phyloP scores from a whole-genome alignment of 2,888 invertebrate genomes.

The Ischnura elegans region DNA sequence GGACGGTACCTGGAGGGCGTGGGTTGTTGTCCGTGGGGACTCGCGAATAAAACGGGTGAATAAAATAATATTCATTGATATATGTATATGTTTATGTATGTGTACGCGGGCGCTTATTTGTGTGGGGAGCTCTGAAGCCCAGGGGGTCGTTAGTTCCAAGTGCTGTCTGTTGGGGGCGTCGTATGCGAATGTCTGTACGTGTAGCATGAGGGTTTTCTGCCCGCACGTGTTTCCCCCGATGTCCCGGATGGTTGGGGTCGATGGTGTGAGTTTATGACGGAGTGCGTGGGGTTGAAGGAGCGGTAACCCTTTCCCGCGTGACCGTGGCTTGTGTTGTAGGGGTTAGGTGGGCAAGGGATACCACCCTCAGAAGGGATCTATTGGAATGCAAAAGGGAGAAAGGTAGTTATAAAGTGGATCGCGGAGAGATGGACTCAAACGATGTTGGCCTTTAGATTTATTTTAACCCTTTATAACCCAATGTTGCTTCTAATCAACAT shows the following conservation, averaged over 20 bases:
- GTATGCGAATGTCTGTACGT: neutral
- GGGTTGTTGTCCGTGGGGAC: neutral
- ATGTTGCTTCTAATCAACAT: no score
- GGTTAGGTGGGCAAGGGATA: neutral
- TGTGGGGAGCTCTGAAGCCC: neutral
- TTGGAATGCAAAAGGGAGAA: neutral
- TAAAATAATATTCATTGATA: conserved; percentile 2
- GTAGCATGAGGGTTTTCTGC: neutral
- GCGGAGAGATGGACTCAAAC: neutral
- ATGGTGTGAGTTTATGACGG: neutral
- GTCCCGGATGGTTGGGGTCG: no score
- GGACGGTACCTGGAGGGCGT: neutral
- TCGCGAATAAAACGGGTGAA: neutral
- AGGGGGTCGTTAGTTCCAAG: conserved; percentile 42
- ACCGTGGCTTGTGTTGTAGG: neutral
- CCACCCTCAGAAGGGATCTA: no score
- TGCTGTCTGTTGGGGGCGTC: neutral
- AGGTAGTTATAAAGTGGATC: neutral
- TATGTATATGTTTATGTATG: neutral
- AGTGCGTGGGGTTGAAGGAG: neutral
- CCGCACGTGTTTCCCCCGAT: neutral
- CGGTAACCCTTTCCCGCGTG: neutral
- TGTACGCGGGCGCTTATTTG: no score
- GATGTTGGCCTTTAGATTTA: no score
- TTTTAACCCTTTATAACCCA: no score